Conservation (phyloP, 2,113 vertebrate species). For the Hylia prasina region DNA sequence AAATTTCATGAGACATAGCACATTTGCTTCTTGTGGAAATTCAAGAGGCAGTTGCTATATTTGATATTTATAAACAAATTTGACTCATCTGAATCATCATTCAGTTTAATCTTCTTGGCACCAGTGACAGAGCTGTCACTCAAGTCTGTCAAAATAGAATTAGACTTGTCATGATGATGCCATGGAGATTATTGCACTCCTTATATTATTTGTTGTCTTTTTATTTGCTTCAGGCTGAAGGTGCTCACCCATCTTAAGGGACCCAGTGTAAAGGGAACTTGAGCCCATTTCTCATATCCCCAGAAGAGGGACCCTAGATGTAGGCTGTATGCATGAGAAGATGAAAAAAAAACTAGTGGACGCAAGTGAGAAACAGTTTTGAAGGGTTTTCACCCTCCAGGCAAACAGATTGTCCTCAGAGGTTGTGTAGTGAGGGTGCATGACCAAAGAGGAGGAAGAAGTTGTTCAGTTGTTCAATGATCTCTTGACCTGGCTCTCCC, state of each 20-base stretch:
- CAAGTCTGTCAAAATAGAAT: slow-evolving; percentile 11
- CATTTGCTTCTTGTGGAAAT: not conserved
- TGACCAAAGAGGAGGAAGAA: not conserved
- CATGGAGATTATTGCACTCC: not conserved
- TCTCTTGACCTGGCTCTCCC: rapidly evolving
- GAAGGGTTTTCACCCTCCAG: not conserved
- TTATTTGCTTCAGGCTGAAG: not conserved
- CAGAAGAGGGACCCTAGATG: not conserved
- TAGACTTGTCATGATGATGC: not conserved
- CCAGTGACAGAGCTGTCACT: not conserved
- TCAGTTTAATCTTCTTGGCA: not conserved
- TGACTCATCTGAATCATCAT: not conserved
- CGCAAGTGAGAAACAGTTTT: not conserved
- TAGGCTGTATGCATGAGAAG: not conserved
- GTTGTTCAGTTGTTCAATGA: not conserved
- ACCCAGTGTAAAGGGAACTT: not conserved
- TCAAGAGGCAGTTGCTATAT: not conserved
- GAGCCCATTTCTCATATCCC: not conserved
- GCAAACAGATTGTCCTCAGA: not conserved
- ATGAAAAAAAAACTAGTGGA: not conserved
- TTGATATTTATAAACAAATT: slow-evolving; percentile 27
- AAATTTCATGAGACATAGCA: not conserved
- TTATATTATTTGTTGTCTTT: not conserved
- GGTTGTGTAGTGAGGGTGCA: not conserved
- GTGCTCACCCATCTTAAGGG: not conserved